phyloP scores from a whole-genome alignment of 2,888 invertebrate species.

The Drosophila helvetica region DNA sequence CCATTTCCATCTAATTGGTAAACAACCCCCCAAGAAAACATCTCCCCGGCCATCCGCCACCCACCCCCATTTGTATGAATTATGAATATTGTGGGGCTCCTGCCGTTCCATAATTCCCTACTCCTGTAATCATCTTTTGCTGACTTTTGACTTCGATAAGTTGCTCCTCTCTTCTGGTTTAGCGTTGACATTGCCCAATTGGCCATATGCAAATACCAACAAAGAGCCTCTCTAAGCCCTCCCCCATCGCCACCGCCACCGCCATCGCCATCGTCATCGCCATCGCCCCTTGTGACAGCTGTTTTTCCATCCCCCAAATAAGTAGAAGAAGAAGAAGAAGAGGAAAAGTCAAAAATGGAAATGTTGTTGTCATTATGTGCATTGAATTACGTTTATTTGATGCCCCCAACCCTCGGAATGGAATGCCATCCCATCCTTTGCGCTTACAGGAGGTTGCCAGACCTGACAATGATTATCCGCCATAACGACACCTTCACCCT shows the following conservation, averaged over 20 bases:
- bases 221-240: constrained; percentile 37
- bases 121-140: constrained; percentile 35
- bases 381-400: constrained; percentile 78
- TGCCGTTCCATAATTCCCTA: constrained; percentile 7
- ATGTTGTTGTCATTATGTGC: constrained; percentile 76
- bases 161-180: constrained; percentile 29
- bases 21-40: neutral
- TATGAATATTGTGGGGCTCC: constrained; percentile 16
- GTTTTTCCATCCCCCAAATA: constrained; percentile 3
- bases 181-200: constrained; percentile 71
- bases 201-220: constrained; percentile 69
- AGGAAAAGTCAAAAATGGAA: constrained; percentile 60
- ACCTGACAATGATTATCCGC: constrained; percentile 66
- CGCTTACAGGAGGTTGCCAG: constrained; percentile 19
- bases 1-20: constrained; percentile 13
- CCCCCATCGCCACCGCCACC: constrained; percentile 12
- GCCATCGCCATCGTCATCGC: neutral
- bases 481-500: constrained; percentile 57
- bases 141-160: constrained; percentile 35
- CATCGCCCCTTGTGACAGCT: constrained; percentile 9
- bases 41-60: neutral
- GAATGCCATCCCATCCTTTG: neutral
- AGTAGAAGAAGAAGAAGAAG: neutral
- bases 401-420: constrained; percentile 39
- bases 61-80: constrained; percentile 15